These are phyloP conservation scores for Pterophyllum scalare DNA, from an alignment of 2,113 vertebrate species.

Conservation along the genomic window DNA sequence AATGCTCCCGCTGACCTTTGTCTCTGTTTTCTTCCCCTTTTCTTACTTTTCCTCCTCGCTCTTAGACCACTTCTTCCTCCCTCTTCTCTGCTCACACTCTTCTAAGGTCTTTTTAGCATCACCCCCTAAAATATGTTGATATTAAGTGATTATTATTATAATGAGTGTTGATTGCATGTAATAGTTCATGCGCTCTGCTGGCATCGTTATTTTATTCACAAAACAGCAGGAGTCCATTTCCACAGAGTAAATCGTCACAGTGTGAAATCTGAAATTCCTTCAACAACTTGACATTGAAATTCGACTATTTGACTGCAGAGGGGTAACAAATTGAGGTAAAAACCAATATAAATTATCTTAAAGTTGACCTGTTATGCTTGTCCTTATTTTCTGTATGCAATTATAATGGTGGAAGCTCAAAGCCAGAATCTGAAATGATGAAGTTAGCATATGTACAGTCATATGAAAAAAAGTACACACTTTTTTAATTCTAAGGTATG, in stretches of 20 bases:
- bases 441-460: not conserved
- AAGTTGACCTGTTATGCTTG: not conserved
- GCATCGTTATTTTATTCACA: slow-evolving; percentile 5
- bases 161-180: slow-evolving; percentile 10
- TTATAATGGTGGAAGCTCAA: not conserved
- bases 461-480: not conserved
- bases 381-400: not conserved
- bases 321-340: not conserved
- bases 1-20: slow-evolving; percentile 54
- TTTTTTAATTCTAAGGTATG: not conserved
- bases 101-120: not conserved
- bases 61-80: slow-evolving; percentile 16
- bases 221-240: slow-evolving; percentile 20
- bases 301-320: not conserved
- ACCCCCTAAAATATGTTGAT: not conserved
- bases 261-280: not conserved
- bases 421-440: not conserved
- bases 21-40: slow-evolving; percentile 35
- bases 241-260: not conserved
- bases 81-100: not conserved
- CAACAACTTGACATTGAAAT: not conserved
- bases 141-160: slow-evolving; percentile 1
- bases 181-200: not conserved
- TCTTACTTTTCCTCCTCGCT: not conserved
- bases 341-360: not conserved